These are phyloP conservation scores for Pelecanus crispus DNA, from an alignment of 2,113 vertebrate genomes.

Conservation along the genomic window DNA sequence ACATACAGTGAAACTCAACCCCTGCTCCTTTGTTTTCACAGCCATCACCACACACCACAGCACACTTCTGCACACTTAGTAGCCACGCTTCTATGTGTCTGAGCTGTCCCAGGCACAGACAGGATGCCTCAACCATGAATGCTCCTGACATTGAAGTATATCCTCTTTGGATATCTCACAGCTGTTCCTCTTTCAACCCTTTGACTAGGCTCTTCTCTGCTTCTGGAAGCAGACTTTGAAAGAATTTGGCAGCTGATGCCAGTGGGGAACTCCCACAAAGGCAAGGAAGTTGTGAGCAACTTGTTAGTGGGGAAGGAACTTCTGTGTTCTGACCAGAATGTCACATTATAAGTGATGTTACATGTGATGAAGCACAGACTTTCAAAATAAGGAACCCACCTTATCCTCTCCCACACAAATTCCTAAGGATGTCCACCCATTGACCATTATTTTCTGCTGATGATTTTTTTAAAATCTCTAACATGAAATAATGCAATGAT, in stretches of 20 bases:
- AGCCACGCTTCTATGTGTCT: not conserved
- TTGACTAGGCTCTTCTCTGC: not conserved
- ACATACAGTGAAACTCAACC: not conserved
- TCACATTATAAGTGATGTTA: not conserved
- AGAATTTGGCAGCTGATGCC: constrained; percentile 24
- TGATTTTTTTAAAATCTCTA: not conserved
- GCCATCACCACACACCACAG: not conserved
- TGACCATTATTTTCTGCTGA: not conserved
- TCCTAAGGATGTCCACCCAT: not conserved
- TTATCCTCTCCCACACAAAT: not conserved
- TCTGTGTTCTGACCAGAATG: not conserved
- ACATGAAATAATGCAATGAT: not conserved
- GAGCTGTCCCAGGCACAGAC: not conserved
- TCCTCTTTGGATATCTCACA: not conserved
- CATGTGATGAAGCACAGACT: not conserved
- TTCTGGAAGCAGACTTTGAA: not conserved
- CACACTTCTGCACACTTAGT: not conserved
- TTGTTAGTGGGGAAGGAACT: not conserved
- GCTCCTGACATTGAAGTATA: not conserved
- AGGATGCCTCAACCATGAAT: not conserved
- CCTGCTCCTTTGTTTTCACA: not conserved
- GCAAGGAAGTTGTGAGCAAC: not conserved
- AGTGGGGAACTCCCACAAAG: constrained; percentile 5
- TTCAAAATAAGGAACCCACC: not conserved
- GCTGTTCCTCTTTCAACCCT: not conserved